These are phyloP conservation scores for Parapsyche elsis DNA, from an alignment of 1,140 invertebrate species.

Conservation along the genomic window DNA sequence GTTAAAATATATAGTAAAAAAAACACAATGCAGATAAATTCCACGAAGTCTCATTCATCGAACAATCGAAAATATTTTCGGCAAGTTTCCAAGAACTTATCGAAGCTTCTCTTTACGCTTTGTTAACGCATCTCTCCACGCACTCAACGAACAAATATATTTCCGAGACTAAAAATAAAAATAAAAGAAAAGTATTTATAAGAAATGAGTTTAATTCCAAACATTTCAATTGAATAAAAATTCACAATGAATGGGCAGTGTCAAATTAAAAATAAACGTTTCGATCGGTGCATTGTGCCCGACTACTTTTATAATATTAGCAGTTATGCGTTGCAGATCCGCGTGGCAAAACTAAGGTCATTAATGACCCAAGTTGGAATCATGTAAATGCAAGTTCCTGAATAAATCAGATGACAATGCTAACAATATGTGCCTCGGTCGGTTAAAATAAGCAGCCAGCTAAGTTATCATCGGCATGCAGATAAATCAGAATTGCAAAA, in stretches of 20 bases:
- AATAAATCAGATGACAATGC: slow-evolving; percentile 15
- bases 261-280: too few species aligned
- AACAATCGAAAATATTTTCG: background rate
- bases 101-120: background rate
- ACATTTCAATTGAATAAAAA: too few species aligned
- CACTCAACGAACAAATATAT: background rate
- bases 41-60: background rate
- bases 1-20: too few species aligned
- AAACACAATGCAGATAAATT: background rate
- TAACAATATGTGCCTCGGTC: background rate
- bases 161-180: background rate
- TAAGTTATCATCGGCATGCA: too few species aligned
- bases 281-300: too few species aligned
- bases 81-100: background rate
- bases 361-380: slow-evolving; percentile 19
- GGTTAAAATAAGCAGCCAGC: background rate
- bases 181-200: too few species aligned
- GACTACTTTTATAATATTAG: too few species aligned
- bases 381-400: slow-evolving; percentile 32
- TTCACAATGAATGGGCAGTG: too few species aligned
- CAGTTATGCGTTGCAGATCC: background rate
- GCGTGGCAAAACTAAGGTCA: slow-evolving; percentile 20
- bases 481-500: too few species aligned
- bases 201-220: too few species aligned
- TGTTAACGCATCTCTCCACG: background rate